Base-by-base conservation (phyloP, 1,140 invertebrate species). In the Trichonephila inaurata region DNA sequence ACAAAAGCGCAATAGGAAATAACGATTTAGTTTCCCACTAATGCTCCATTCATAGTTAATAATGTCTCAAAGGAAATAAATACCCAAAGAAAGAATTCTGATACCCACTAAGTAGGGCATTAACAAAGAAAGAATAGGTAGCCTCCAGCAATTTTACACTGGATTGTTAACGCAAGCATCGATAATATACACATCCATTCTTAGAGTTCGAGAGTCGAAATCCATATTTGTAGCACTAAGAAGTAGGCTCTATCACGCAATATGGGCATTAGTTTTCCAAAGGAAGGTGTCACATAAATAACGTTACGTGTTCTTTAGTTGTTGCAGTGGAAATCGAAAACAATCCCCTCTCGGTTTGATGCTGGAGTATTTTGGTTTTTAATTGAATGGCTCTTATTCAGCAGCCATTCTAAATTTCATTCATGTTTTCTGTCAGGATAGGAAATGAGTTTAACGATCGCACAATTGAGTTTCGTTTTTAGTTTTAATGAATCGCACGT, bases 1-100 rank as follows among this genome's bases (percentile, higher is more conserved):
- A 77, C 72, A 40, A 77, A 64, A 77, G 72, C 28, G 24, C 72
- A 77, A 77, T 77, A 77, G 72, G 72, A 77, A 77, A 77, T 40
- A 77, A 77, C 24, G 28, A 40, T 33, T 33, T 77, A 33, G 28
- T 77, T 77, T 77, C 33, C 72, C 72, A 40, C 72, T 77, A 77
- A 77, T 77, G 72, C 72, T 14, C 72, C 28, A 77, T 77, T 77
- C 72, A 77, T 24, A 77, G 72, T 40, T 77, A 77, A 77, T 77
- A 77, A 18, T 33, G 72, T 40, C 18, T 33, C 72, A 77, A 40
- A 33, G 72, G 72, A 77, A 77, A 77, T 77, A 77, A 77, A 77
- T 77, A 77, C 28, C 72, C 72, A 77, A 33, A 28, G 16, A 72
- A 72, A 28, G 69, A 14, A 18, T 77, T 77, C 16, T 77, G 72